phyloP scores from a whole-genome alignment of 1,140 invertebrate species.

The Melanaphis sacchari region DNA sequence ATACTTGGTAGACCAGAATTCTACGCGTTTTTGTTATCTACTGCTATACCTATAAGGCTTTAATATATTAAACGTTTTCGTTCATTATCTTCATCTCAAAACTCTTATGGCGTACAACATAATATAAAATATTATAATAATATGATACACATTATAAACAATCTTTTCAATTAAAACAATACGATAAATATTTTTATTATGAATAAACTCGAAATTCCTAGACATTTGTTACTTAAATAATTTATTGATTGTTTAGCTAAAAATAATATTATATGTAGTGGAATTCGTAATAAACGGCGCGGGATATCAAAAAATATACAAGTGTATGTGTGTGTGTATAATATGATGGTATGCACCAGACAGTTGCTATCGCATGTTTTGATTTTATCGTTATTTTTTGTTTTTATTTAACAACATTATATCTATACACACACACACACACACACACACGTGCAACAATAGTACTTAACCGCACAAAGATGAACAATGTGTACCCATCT shows the following conservation, averaged over 20 bases:
- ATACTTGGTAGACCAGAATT: not conserved
- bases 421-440: not conserved
- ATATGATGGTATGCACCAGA: not conserved
- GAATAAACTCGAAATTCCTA: not conserved
- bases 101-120: not conserved
- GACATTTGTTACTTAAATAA: not conserved
- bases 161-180: not conserved
- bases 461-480: not conserved
- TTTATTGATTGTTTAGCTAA: not conserved
- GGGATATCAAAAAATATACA: not conserved
- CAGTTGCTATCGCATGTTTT: slow-evolving; percentile 1
- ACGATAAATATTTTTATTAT: not conserved
- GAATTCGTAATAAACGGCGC: not conserved
- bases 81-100: not conserved
- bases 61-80: not conserved
- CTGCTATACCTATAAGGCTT: not conserved
- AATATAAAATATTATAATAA: not conserved
- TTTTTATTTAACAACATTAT: not conserved
- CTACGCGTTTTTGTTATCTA: not conserved
- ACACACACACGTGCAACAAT: not conserved
- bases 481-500: not conserved
- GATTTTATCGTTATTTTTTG: slow-evolving; percentile 3
- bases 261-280: not conserved
- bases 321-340: not conserved
- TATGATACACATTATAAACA: not conserved